Conservation (phyloP, 2,113 vertebrate genomes). For the Rhipidura dahli region DNA sequence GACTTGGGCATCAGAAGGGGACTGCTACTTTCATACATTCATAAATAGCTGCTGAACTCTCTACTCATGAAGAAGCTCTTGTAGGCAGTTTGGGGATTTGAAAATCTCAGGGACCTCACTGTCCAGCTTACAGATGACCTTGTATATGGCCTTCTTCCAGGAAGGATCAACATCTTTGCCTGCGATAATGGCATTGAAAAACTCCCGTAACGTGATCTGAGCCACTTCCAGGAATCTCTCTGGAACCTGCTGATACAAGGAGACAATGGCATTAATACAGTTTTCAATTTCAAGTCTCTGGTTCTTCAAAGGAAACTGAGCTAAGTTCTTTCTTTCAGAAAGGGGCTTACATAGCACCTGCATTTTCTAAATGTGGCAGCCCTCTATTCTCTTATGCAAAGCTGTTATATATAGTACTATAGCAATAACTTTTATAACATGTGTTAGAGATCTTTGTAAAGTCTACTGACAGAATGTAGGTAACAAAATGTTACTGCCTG, state of each 20-base stretch:
- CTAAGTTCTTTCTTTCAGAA: slow-evolving; percentile 75
- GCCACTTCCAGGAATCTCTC: slow-evolving; percentile 99
- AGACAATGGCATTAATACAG: slow-evolving; percentile 86
- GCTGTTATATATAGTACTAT: slow-evolving; percentile 80
- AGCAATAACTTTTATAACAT: slow-evolving; percentile 73
- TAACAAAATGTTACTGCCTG: slow-evolving; percentile 53
- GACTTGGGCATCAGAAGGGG: slow-evolving; percentile 74
- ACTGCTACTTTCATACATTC: slow-evolving; percentile 83
- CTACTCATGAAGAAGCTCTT: slow-evolving; percentile 99
- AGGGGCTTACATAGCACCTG: slow-evolving; percentile 77
- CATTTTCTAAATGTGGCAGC: slow-evolving; percentile 80
- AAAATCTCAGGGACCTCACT: slow-evolving; percentile 98
- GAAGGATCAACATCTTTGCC: slow-evolving; percentile 99
- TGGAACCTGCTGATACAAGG: slow-evolving; percentile 89
- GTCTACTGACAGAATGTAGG: slow-evolving; percentile 55
- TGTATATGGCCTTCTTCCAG: slow-evolving; percentile 99
- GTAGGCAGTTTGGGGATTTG: slow-evolving; percentile 98
- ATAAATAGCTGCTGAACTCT: slow-evolving; percentile 78
- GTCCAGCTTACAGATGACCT: slow-evolving; percentile 99
- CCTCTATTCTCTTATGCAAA: slow-evolving; percentile 79
- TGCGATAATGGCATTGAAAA: slow-evolving; percentile 98
- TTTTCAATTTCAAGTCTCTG: slow-evolving; percentile 86
- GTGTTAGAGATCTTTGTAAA: slow-evolving; percentile 67
- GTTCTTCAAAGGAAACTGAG: slow-evolving; percentile 82
- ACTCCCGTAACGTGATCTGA: slow-evolving; percentile 98